These are phyloP conservation scores for Caenorhabditis doughertyi DNA, from an alignment of 2,888 invertebrate species.

Conservation along the genomic window DNA sequence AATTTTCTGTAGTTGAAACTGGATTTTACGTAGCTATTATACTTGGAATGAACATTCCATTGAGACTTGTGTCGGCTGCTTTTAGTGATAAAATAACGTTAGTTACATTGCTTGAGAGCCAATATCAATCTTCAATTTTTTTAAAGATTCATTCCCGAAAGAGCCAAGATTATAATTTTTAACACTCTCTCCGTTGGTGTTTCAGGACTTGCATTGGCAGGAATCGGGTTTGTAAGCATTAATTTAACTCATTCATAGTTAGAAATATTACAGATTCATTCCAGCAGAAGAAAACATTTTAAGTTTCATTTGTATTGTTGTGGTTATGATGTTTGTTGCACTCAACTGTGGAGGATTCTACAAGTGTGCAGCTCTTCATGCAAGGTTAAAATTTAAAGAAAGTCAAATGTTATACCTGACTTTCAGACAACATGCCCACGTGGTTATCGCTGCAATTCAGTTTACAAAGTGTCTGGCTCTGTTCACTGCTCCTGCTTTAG, in stretches of 20 bases:
- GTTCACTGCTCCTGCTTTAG: constrained; percentile 72
- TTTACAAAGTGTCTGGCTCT: constrained; percentile 75
- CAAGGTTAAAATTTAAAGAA: constrained; percentile 26
- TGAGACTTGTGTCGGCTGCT: constrained; percentile 70
- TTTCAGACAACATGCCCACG: constrained; percentile 58
- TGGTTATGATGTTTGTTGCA: constrained; percentile 42
- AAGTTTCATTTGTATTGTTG: constrained; percentile 20
- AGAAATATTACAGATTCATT: constrained; percentile 39
- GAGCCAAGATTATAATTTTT: constrained; percentile 42
- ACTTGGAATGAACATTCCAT: constrained; percentile 71
- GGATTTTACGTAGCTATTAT: constrained; percentile 58
- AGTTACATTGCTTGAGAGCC: neutral
- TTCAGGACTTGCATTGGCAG: constrained; percentile 33
- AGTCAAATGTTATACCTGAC: neutral
- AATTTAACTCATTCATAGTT: neutral
- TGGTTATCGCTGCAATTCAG: constrained; percentile 74
- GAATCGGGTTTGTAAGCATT: constrained; percentile 31
- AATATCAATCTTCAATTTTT: neutral
- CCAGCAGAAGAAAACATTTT: constrained; percentile 27
- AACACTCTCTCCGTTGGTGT: constrained; percentile 60
- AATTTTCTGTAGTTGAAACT: constrained; percentile 55
- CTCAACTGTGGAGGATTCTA: constrained; percentile 61
- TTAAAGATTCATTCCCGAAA: constrained; percentile 55
- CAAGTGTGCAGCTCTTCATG: constrained; percentile 63
- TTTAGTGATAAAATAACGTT: constrained; percentile 71